Base-by-base conservation (phyloP, 2,888 invertebrate species). In the Andrena haemorrhoa region DNA sequence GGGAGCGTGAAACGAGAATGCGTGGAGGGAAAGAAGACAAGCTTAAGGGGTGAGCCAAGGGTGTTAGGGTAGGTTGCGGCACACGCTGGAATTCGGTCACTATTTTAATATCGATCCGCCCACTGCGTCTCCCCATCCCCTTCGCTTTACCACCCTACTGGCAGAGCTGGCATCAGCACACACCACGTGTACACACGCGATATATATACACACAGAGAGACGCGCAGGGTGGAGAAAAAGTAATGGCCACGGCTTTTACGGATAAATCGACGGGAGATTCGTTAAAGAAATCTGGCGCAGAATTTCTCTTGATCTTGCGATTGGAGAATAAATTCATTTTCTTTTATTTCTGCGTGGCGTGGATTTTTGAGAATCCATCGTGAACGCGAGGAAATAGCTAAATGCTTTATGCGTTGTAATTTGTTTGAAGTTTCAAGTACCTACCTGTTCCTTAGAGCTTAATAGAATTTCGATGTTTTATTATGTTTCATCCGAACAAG, bases 61-160 rank as follows among this genome's bases (percentile, higher is more conserved):
- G 84, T 82, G 91, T 93, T 93, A 90, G 89, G 93, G 93, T 90
- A 93, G 93, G 93, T 94, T 92, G 92, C 88, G 90, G 89, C 86
- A 88, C 88, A 88, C 88, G 81, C 86, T 90, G 92, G 92, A 94
- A 94, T 93, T 94, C 93, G 93, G 93, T 93, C 93, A 94, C 93
- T 93, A 92, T 93, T 94, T 93, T 93, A 92, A 92, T 93, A 93
- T 94, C 93, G 93, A 93, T 93, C 93, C 90, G 89, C 86, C 89
- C 88, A 83, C 86, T 75, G 75, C 73, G 56, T 63, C 69, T 68
- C 56, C 79, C 77, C 75, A 73, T 65, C 61, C 79, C 82, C 65
- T 23, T 60, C 26, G 56, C 51, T 33, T 58, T 23, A 23, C 29
- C 12, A n/a, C 41, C 47, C 47, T 69, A 58, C 31, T 53, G 33